Base-by-base conservation (phyloP, 2,797 vertebrate genomes). In the Lutjanus argentimaculatus region DNA sequence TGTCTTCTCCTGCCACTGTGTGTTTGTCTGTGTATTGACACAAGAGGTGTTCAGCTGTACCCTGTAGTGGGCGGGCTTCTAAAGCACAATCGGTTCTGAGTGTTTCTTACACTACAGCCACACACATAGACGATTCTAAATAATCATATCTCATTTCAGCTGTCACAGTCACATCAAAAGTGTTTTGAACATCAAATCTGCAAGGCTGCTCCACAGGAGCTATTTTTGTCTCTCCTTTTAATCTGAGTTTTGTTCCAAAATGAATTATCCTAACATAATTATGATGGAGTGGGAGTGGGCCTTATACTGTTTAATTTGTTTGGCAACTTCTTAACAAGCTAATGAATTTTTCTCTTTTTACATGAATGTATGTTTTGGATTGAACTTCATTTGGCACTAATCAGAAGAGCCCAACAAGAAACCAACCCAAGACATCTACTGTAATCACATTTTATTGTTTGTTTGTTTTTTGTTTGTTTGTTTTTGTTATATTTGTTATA, bases 21-120 rank as follows among this genome's bases (percentile, higher is more conserved):
- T 85, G 67, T 84, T 66, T 79, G 76, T 52, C 48, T 82, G 67
- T 83, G 63, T 77, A 22, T 76, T 64, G 79, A 87, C 70, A 58
- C 62, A 72, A 46, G 40, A 64, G 53, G 51, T 70, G 83, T 69
- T 77, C 14, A 59, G 58, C 42, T 67, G 42, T 46, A 48, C 49
- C 59, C 53, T 64, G 57, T 16, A 78, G 78, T 59, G 57, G 64
- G 11, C 63, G 48, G 66, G 17, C 67, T 84, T 75, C 66, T 71
- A 19, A 70, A 77, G 75, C 16, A 67, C 10, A 75, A 71, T 67
- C 19, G 61, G 43, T 43, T 52, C 15, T 63, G 17, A 57, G 40
- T 69, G 52, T 78, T 75, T 69, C 22, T 17, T 53, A 40, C 8
- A 30, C 40, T 64, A 10, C 22, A 78, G 30, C 15, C 56, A 40